Base-by-base conservation (phyloP, 1,140 invertebrate genomes). In the Oscheius sp. region DNA sequence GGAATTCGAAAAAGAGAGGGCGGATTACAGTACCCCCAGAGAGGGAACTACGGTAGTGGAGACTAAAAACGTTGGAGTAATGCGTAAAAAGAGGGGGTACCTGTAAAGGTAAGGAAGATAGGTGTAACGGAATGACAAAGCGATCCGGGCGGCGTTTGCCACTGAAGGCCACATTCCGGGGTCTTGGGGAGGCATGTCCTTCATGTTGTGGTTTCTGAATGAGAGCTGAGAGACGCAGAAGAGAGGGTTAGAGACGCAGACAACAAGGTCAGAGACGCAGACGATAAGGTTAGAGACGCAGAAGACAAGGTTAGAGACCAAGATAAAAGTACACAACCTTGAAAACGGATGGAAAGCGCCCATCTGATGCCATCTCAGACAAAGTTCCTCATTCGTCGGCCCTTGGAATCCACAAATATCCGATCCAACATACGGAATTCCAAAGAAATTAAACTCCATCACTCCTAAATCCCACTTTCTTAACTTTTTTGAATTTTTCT, bases 371-470 rank as follows among this genome's bases (percentile, higher is more conserved):
- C 80, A 82, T 46, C 81, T 45, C 26, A 82, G 49, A 34, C 82
- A 84, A 2, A 85, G 66, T 63, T 85, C 84, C 61, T 82, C 86
- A 23, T 77, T 86, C 1, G 84, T 79, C 18, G 75, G 75, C 1
- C 76, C 79, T 58, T 78, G 77, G 68, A 87, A 87, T 13, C 85
- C 85, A 73, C 85, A 87, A 59, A 86, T 85, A 75, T 87, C 87
- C 29, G 78, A 75, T 15, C 85, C 85, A 35, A 86, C 84, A 75
- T 70, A 70, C 2, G 86, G 78, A 52, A 88, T 89, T 62, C 93
- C 93, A 86, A 92, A 94, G 59, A 94, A 85, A 79, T 90, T 91
- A 84, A 91, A 92, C 78, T 89, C 89, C 20, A 94, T 69, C 2
- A 61, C 84, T 31, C 85, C 88, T 86, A 76, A 1, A 42, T 42